Base-by-base conservation (phyloP, 2,113 vertebrate genomes). In the Rhinichthys klamathensis region DNA sequence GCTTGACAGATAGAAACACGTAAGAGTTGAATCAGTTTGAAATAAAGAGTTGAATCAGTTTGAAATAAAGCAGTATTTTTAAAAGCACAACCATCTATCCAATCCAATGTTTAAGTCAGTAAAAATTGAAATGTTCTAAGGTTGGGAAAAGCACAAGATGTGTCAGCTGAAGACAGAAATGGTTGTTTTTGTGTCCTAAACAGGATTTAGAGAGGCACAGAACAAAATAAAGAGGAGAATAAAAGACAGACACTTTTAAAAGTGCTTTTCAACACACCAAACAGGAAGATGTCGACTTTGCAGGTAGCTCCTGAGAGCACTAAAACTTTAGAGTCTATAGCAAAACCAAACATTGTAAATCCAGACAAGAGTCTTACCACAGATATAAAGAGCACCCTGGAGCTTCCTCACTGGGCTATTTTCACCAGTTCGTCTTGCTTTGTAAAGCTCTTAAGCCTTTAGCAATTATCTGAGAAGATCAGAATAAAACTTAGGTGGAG, bases 241-340 rank as follows among this genome's bases (percentile, higher is more conserved):
- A 41, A 41, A 70, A 21, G 3, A 69, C 32, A 78, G 18, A n/a
- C 15, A 16, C 35, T 49, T 81, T 80, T 21, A 21, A 67, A 80
- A 46, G 38, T 49, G 30, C 4, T 74, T 32, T 32, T 76, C 35
- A 72, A 41, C 23, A 9, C 38, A 44, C 2, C 27, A 12, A 80
- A 80, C 56, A 32, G 75, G 27, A 77, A 32, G 30, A 58, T 35
- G 38, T 63, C 16, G 4, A 58, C 21, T 41, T 25, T 58, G 30
- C 65, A 82, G 30, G 65, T 27, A 49, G 81, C 81, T 58, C 65
- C 23, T 38, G 32, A 72, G 81, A 44, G 13, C 81, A 83, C 32
- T 69, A 54, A 80, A 82, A 69, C 61, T 35, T 54, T n/a, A 54
- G 25, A 35, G 27, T 35, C 35, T n/a, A 54, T 25, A 54, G 27